Evolutionary conservation across 2,113 vertebrate genomes (phyloP).

Genomic region (Monopterus albus): DNA sequence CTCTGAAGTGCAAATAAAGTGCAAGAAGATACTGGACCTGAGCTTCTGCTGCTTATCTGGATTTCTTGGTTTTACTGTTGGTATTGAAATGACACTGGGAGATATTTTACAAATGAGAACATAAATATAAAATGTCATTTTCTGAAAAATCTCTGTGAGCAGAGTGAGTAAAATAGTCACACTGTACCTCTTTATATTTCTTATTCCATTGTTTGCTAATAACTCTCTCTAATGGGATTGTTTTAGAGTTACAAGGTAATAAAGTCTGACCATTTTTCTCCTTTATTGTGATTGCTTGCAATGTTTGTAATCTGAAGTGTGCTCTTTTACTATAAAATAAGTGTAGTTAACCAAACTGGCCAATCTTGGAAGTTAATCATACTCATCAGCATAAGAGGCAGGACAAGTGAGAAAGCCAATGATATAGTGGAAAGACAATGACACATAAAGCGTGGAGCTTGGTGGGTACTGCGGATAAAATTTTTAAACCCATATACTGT

Average conservation of each 20-base stretch:
- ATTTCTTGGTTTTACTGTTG: constrained; percentile 33
- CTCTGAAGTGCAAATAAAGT: constrained; percentile 40
- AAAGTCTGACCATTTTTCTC: neutral
- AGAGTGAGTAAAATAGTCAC: constrained; percentile 1
- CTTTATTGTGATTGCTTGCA: neutral
- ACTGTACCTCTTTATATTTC: neutral
- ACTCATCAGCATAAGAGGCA: neutral
- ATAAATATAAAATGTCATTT: constrained; percentile 36
- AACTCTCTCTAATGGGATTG: constrained; percentile 8
- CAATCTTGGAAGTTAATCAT: neutral
- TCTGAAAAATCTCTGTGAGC: neutral
- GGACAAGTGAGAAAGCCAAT: neutral
- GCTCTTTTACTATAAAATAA: constrained; percentile 14
- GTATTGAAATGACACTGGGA: constrained; percentile 22
- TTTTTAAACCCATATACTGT: neutral
- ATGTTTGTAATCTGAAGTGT: constrained; percentile 17
- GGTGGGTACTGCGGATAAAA: neutral
- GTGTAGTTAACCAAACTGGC: neutral
- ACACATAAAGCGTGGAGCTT: neutral
- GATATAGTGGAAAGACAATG: neutral
- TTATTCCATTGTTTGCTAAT: neutral
- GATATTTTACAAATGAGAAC: constrained; percentile 42
- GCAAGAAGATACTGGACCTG: constrained; percentile 24
- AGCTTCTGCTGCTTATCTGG: constrained; percentile 37
- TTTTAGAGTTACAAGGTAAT: neutral